These are phyloP conservation scores for Formicarius rufipectus DNA, from an alignment of 2,113 vertebrate genomes.

Conservation along the genomic window DNA sequence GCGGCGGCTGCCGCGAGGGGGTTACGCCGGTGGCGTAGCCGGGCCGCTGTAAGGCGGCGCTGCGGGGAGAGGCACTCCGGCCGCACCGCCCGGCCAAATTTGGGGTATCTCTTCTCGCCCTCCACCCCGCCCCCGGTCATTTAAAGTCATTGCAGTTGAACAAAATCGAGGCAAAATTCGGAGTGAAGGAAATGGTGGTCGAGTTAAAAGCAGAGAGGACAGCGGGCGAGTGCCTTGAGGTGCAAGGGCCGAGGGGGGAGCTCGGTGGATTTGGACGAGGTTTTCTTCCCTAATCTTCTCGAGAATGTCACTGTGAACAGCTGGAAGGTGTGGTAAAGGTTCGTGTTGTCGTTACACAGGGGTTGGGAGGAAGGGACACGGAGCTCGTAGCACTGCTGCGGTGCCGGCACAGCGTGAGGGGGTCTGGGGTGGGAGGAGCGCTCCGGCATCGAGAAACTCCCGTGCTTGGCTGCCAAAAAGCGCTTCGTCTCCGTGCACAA, in stretches of 20 bases:
- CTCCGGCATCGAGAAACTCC: background rate
- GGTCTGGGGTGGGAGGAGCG: background rate
- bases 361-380: background rate
- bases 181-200: background rate
- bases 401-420: background rate
- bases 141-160: background rate
- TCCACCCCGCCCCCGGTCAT: no score
- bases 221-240: background rate
- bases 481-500: background rate
- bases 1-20: accelerated
- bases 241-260: background rate
- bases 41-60: no score
- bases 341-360: background rate
- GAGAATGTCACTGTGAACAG: background rate
- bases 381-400: accelerated
- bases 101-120: accelerated
- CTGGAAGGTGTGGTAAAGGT: background rate
- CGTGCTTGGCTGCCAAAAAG: background rate
- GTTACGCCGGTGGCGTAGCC: background rate
- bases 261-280: background rate
- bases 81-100: no score
- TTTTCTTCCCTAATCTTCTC: background rate
- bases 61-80: no score
- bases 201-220: background rate
- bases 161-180: background rate